Percentiles rank a stretch among this genome's conserved stretches.
Evolutionary conservation across 2,888 invertebrate species (phyloP).

Genomic region (Neoscelio sp.): DNA sequence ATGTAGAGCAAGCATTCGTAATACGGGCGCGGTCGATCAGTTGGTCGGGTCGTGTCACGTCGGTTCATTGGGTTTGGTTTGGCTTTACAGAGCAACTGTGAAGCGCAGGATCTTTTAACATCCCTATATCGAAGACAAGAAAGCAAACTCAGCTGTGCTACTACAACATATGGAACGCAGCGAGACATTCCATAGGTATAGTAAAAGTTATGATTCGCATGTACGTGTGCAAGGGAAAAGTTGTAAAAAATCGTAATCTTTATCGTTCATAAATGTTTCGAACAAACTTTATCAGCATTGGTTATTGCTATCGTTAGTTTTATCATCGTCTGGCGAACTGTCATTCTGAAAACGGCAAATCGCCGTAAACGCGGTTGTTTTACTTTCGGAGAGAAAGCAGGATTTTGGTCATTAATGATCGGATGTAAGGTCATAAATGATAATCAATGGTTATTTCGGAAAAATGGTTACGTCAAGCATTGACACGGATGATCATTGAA

Average conservation of each 20-base stretch:
- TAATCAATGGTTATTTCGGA: too few relatives aligned
- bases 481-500: too few relatives aligned
- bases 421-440: too few relatives aligned
- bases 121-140: conserved; percentile 24
- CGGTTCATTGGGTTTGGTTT: conserved; percentile 57
- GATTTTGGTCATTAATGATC: too few relatives aligned
- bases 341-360: too few relatives aligned
- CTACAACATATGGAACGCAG: conserved; percentile 51
- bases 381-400: too few relatives aligned
- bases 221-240: conserved; percentile 11
- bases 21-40: conserved; percentile 68
- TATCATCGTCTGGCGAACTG: too few relatives aligned
- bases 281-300: not conserved
- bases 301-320: too few relatives aligned
- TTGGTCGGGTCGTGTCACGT: conserved; percentile 61
- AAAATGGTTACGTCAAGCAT: too few relatives aligned
- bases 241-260: conserved; percentile 13
- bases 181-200: conserved; percentile 53
- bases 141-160: conserved; percentile 42
- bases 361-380: too few relatives aligned
- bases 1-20: conserved; percentile 54
- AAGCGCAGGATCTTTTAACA: conserved; percentile 57
- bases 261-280: not conserved
- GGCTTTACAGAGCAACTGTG: conserved; percentile 59
- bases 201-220: conserved; percentile 22